phyloP scores from a whole-genome alignment of 2,888 invertebrate genomes.

The Pediacus dermestoides region DNA sequence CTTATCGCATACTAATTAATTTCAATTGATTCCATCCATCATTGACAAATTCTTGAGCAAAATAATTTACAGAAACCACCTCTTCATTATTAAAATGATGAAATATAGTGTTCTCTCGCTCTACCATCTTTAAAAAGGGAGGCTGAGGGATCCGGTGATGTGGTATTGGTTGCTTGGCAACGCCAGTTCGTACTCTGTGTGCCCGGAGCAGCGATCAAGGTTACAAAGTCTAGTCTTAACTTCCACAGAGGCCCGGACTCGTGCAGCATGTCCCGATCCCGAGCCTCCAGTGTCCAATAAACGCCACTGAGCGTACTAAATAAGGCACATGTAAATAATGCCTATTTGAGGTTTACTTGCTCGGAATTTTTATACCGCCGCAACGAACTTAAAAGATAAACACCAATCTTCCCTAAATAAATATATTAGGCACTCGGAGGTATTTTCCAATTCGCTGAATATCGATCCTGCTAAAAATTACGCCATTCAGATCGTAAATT shows the following conservation, averaged over 20 bases:
- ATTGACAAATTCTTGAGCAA: too few species aligned
- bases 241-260: conserved; percentile 22
- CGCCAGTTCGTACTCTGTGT: conserved; percentile 18
- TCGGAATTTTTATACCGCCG: too few species aligned
- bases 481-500: too few species aligned
- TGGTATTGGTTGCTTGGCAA: conserved; percentile 26
- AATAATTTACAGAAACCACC: conserved; percentile 3
- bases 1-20: too few species aligned
- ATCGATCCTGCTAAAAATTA: too few species aligned
- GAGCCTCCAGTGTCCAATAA: conserved; percentile 19
- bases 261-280: conserved; percentile 23
- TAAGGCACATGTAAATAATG: conserved; percentile 23
- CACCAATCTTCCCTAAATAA: too few species aligned
- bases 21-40: too few species aligned
- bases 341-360: conserved; percentile 9
- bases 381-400: too few species aligned
- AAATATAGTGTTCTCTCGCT: conserved; percentile 11
- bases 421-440: too few species aligned
- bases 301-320: conserved; percentile 17
- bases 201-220: conserved; percentile 43
- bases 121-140: conserved; percentile 12
- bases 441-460: too few species aligned
- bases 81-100: conserved; percentile 11
- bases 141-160: conserved; percentile 9
- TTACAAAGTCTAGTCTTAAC: conserved; percentile 35